Evolutionary conservation across 2,888 invertebrate species (phyloP).

Genomic region (Ophion ellenae): DNA sequence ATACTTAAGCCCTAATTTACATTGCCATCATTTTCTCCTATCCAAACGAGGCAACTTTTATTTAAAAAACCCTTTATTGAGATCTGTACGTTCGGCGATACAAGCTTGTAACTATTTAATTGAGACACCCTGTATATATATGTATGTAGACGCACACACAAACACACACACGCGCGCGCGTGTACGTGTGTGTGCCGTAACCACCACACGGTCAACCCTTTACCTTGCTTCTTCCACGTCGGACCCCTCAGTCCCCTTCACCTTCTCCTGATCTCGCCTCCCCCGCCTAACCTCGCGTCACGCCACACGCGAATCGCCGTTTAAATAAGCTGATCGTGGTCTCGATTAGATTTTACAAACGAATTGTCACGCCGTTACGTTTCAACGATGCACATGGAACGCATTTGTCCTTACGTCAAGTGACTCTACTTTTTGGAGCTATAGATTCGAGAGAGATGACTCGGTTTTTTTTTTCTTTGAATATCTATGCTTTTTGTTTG

Average conservation of each 20-base stretch:
- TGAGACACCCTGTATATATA: not conserved
- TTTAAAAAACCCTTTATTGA: not conserved
- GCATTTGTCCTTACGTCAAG: not conserved
- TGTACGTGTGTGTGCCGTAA: not conserved
- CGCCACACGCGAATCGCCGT: conserved; percentile 68
- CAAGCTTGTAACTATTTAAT: not conserved
- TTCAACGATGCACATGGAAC: not conserved
- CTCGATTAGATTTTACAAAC: conserved; percentile 62
- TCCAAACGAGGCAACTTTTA: not conserved
- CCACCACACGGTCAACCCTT: conserved; percentile 50
- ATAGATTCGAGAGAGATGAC: not conserved
- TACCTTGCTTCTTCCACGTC: conserved; percentile 45
- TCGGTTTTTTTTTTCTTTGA: not conserved
- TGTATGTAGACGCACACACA: not conserved
- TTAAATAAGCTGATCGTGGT: conserved; percentile 64
- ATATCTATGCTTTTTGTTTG: not conserved
- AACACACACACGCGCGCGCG: not conserved
- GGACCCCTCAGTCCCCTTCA: conserved; percentile 23
- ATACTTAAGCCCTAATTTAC: not conserved
- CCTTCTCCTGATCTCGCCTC: not conserved
- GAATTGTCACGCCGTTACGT: conserved; percentile 30
- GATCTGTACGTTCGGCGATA: not conserved
- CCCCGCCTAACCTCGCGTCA: not conserved
- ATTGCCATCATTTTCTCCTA: not conserved
- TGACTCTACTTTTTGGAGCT: not conserved